Conservation (phyloP, 2,797 vertebrate species). For the Lindbergichthys nudifrons region DNA sequence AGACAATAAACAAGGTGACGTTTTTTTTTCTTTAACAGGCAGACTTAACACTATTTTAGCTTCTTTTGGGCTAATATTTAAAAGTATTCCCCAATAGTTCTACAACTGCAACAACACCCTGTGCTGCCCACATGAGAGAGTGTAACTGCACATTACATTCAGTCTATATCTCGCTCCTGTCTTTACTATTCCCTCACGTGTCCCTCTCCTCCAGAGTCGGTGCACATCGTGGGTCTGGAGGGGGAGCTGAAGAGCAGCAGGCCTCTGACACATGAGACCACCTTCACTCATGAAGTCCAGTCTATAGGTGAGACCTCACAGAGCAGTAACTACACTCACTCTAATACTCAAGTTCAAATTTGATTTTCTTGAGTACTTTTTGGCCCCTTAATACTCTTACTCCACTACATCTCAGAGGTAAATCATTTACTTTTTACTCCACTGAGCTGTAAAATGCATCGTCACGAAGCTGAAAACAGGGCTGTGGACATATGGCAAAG, state of each 20-base stretch:
- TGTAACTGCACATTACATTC: background rate
- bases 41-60: too few relatives aligned
- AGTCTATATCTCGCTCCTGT: background rate
- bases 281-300: conserved; percentile 84
- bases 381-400: background rate
- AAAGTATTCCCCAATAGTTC: too few relatives aligned
- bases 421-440: background rate
- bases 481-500: too few relatives aligned
- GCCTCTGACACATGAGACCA: conserved; percentile 69
- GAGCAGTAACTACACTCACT: background rate
- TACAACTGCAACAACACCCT: background rate
- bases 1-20: background rate
- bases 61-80: too few relatives aligned
- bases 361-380: background rate
- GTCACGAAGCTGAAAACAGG: background rate
- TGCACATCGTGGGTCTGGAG: conserved; percentile 85
- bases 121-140: background rate
- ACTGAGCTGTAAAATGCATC: background rate
- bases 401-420: background rate
- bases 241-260: conserved; percentile 79
- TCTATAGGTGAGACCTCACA: conserved; percentile 85
- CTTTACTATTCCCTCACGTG: background rate
- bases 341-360: background rate
- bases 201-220: conserved; percentile 72
- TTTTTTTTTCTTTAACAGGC: background rate